Evolutionary conservation across 2,113 vertebrate genomes (phyloP).

Genomic region (Urocynchramus pylzowi): DNA sequence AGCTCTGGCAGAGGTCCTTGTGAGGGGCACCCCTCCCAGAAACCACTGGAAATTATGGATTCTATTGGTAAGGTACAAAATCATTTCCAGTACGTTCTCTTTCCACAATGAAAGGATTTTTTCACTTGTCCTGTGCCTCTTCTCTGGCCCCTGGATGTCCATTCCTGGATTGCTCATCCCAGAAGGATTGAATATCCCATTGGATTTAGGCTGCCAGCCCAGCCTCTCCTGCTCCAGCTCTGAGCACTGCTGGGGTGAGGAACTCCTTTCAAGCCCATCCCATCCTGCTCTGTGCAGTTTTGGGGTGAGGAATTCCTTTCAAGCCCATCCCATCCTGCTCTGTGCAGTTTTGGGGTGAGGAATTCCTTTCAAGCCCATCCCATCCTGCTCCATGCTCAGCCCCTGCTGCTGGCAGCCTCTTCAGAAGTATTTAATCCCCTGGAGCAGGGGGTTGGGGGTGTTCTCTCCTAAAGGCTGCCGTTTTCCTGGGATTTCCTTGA

Average conservation of each 20-base stretch:
- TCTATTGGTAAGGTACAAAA: not conserved
- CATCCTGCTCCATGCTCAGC: not conserved
- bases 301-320: not conserved
- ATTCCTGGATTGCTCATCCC: fast-evolving
- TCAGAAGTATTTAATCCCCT: not conserved
- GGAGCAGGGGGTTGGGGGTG: fast-evolving
- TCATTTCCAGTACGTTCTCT: not conserved
- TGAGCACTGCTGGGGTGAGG: fast-evolving
- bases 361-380: not conserved
- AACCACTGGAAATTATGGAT: not conserved
- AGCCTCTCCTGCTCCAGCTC: not conserved
- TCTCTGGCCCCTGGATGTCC: not conserved
- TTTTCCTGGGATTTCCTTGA: not conserved
- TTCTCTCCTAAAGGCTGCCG: fast-evolving
- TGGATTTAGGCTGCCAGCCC: not conserved
- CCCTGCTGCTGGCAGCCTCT: not conserved
- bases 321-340: not conserved
- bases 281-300: not conserved
- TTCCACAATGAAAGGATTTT: not conserved
- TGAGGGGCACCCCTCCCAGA: no score
- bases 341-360: not conserved
- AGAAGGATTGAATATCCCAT: fast-evolving
- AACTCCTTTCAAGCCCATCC: not conserved
- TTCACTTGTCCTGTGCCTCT: not conserved
- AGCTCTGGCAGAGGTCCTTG: not conserved